phyloP scores from a whole-genome alignment of 2,888 invertebrate species.

The Cerastoderma edule region DNA sequence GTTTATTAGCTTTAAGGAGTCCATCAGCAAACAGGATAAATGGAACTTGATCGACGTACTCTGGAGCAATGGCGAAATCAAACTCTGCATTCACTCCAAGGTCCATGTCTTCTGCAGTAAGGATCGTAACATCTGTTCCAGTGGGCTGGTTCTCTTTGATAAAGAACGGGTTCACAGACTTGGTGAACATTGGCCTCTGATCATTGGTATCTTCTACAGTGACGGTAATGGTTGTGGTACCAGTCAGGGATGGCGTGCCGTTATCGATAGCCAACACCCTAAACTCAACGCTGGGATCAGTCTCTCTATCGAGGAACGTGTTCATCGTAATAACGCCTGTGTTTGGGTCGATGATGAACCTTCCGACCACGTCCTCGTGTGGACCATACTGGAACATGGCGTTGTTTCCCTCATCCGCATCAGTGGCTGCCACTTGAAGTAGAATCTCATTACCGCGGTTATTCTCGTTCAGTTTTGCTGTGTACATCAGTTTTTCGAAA shows the following conservation, averaged over 20 bases:
- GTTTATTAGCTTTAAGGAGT: constrained; percentile 62
- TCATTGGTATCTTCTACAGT: constrained; percentile 65
- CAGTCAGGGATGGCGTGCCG: constrained; percentile 54
- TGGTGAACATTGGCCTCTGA: constrained; percentile 57
- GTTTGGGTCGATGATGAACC: constrained; percentile 63
- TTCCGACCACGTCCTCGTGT: constrained; percentile 52
- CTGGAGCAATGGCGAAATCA: constrained; percentile 54
- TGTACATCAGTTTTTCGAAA: constrained; percentile 85
- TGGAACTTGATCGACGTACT: constrained; percentile 61
- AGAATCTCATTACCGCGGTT: constrained; percentile 85
- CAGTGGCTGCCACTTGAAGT: constrained; percentile 92
- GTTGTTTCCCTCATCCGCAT: constrained; percentile 85
- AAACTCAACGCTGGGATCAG: constrained; percentile 56
- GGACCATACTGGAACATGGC: constrained; percentile 59
- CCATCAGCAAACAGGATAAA: constrained; percentile 69
- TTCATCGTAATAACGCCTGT: constrained; percentile 69
- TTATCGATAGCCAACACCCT: constrained; percentile 68
- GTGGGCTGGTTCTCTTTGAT: constrained; percentile 54
- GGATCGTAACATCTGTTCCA: constrained; percentile 51
- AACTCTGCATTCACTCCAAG: constrained; percentile 68
- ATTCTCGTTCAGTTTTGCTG: constrained; percentile 69
- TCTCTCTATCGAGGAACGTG: constrained; percentile 67
- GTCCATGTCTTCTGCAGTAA: constrained; percentile 66
- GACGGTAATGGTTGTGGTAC: constrained; percentile 62
- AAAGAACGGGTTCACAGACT: constrained; percentile 53